Conservation (phyloP, 2,113 vertebrate species). For the Struthio camelus region DNA sequence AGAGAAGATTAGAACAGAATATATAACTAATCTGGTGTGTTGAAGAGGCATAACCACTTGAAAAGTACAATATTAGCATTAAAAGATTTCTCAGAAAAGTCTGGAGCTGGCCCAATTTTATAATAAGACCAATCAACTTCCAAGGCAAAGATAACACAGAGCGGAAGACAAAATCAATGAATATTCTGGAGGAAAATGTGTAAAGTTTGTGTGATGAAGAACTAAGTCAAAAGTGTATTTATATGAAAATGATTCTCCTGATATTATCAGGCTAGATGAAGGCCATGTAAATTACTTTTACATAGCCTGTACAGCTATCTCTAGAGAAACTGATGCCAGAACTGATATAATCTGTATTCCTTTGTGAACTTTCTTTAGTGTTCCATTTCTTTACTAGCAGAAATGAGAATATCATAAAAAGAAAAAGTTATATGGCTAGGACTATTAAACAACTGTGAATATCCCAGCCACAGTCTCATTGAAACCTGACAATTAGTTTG, state of each 20-base stretch:
- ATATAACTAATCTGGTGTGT: background rate
- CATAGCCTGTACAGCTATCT: background rate
- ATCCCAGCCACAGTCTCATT: background rate
- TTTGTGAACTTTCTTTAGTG: rapidly evolving
- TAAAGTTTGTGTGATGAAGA: background rate
- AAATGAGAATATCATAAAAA: background rate
- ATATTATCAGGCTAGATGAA: background rate
- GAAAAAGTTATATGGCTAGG: background rate
- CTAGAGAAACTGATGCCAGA: background rate
- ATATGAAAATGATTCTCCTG: conserved; percentile 15
- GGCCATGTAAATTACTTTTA: conserved; percentile 12
- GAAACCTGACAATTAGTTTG: background rate
- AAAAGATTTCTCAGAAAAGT: background rate
- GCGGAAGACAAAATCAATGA: conserved; percentile 26
- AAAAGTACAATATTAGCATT: background rate
- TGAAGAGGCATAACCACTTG: background rate
- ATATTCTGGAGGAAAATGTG: conserved; percentile 1
- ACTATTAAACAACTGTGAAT: background rate
- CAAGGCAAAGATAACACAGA: conserved; percentile 10
- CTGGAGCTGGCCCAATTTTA: background rate
- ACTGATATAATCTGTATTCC: background rate
- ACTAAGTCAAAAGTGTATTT: conserved; percentile 31
- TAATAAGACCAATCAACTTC: background rate
- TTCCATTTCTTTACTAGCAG: background rate
- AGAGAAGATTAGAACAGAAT: background rate